Evolutionary conservation across 35 echinoderm and acorn worm species (phyloP), one percentile per base, ranked within the genome.

Genomic region (Heliocidaris tuberculata): DNA sequence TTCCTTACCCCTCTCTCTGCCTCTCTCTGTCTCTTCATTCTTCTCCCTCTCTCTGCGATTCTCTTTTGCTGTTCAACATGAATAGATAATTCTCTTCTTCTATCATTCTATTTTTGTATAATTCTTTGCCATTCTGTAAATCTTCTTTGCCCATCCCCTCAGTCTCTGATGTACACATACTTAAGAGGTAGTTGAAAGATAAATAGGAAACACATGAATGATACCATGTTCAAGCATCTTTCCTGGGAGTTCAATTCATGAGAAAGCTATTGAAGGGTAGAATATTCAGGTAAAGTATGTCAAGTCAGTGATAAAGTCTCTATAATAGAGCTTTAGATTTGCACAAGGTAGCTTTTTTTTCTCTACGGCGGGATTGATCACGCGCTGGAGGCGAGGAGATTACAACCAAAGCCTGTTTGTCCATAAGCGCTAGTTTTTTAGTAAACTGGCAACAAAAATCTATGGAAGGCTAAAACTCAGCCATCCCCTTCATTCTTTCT

Each of bases 401-500:
- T 93, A 59, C 29, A 48, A 48, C 17, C 91, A 52, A 93, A 93
- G 91, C 32, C 31, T 30, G 0, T 48, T 93, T 93, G 91, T 93
- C 19, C 31, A n/a, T 93, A 93, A 56, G 91, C 16, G 50, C 31
- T 59, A 9, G 7, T 93, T 93, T n/a, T 2, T 89, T 31, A 31
- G 91, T 31, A 93, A 56, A 93, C 56, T 93, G 50, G 91, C 91
- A 93, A 93, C 91, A 13, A 93, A 13, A 93, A 29, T 49, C 49
- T 93, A 48, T 31, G 19, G 91, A 93, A 59, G 13, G 48, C 50
- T 59, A 49, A 48, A 32, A 48, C 15, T n/a, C 0, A 42, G 47
- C 29, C 11, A 13, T 15, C 24, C 29, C 65, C 27, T 3, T n/a
- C 65, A 60, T 60, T 60, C 59, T 7, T 60, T 60, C 59, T 15